Evolutionary conservation across 2,888 invertebrate species (phyloP), one percentile per base, ranked within the genome.

Genomic region (Scotopteryx bipunctaria): DNA sequence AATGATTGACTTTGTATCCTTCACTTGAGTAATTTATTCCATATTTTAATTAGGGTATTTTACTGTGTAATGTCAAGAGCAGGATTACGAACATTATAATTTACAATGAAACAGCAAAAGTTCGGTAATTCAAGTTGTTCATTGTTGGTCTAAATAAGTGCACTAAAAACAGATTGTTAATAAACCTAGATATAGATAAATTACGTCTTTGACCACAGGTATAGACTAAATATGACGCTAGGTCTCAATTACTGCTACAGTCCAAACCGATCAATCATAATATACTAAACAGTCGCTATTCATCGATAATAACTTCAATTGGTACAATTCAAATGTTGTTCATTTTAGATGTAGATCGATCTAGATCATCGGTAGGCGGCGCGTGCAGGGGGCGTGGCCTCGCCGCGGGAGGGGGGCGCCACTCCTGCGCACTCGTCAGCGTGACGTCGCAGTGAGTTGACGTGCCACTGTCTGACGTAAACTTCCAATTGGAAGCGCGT

Each of bases 351-450:
- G 78, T 78, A 80, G 83, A 84, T 87, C 79, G 77, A 86, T 86
- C 82, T 83, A 80, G 82, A 80, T 83, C 73, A 67, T 63, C 68
- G 74, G 78, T 76, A 71, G 89, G 86, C 83, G 87, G 83, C 67
- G 78, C 79, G 73, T 71, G 76, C 69, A 56, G 62, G 69, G 58
- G 82, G 83, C 80, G 82, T 78, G 81, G 78, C 74, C 64, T 55
- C 45, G 65, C 64, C 68, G 71, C 71, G 73, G 67, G 69, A 69
- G 66, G 68, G 65, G 71, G 69, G 73, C 61, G 72, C 76, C 75
- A 78, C 81, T 79, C 81, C 78, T 72, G 83, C 81, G 81, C 85
- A 85, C 71, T 80, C 70, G 80, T 74, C 83, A 78, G 64, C 70
- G 78, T 77, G 77, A 82, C 81, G 81, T 70, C 66, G 58, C 54